phyloP scores from a whole-genome alignment of 2,113 vertebrate species.

The Halichoerus grypus region DNA sequence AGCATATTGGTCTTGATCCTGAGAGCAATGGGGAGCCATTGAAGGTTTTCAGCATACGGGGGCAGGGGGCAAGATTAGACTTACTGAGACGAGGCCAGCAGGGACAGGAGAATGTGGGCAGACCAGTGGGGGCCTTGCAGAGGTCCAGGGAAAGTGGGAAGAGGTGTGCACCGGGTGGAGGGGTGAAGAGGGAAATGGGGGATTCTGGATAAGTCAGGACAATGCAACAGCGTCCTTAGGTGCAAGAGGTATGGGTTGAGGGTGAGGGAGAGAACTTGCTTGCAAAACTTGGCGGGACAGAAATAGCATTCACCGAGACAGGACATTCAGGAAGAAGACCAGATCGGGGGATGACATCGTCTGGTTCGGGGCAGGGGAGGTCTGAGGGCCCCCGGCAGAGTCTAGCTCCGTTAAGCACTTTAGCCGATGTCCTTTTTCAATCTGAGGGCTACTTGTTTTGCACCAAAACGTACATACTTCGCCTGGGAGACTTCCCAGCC shows the following conservation, averaged over 20 bases:
- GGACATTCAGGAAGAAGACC: not conserved
- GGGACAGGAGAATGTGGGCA: fast-evolving
- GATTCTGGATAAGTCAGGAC: not conserved
- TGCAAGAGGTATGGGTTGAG: fast-evolving
- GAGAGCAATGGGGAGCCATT: not conserved
- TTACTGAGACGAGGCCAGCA: not conserved
- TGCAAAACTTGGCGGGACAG: not conserved
- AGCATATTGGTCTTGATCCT: not conserved
- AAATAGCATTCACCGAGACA: fast-evolving
- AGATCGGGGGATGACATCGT: fast-evolving
- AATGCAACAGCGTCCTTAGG: fast-evolving
- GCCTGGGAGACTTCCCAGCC: not conserved
- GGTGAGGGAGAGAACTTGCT: not conserved
- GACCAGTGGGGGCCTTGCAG: fast-evolving
- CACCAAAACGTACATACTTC: fast-evolving
- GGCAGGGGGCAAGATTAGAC: not conserved
- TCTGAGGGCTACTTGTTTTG: not conserved
- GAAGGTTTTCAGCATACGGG: not conserved
- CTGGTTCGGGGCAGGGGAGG: no score
- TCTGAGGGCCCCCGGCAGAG: not conserved
- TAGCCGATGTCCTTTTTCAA: not conserved
- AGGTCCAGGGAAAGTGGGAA: not conserved
- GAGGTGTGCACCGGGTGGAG: fast-evolving
- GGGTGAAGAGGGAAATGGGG: not conserved
- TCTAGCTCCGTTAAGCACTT: fast-evolving